These are phyloP conservation scores for Tribolium madens DNA, from an alignment of 1,140 invertebrate genomes.

Conservation along the genomic window DNA sequence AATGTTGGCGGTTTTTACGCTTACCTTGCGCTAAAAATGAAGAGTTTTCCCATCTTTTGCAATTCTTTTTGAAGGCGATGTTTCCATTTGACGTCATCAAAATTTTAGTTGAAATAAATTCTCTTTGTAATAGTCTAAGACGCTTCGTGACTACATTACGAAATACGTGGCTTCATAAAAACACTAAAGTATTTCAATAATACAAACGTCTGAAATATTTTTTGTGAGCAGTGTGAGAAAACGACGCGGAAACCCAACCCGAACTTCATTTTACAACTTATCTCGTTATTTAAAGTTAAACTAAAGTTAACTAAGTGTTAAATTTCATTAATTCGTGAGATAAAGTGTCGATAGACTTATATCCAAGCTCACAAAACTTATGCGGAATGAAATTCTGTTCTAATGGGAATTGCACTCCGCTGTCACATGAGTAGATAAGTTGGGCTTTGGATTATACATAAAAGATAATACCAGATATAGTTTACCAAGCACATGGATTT, in stretches of 20 bases:
- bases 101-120: slow-evolving; percentile 2
- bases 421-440: slow-evolving; percentile 18
- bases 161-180: no score
- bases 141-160: not conserved
- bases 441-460: slow-evolving; percentile 14
- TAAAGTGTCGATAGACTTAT: not conserved
- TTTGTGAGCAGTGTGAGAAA: not conserved
- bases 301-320: not conserved
- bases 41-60: not conserved
- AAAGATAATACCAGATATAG: slow-evolving; percentile 2
- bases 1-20: not conserved
- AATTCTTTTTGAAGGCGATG: no score
- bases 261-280: not conserved
- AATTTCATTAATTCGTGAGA: not conserved
- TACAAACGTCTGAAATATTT: not conserved
- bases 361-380: not conserved
- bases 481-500: not conserved
- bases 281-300: not conserved
- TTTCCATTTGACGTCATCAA: slow-evolving; percentile 5
- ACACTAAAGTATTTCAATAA: slow-evolving; percentile 15
- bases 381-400: not conserved
- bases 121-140: slow-evolving; percentile 1
- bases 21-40: not conserved
- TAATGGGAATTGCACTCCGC: not conserved
- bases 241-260: not conserved